These are phyloP conservation scores for Aramus guarauna DNA, from an alignment of 2,113 vertebrate genomes.

Conservation along the genomic window DNA sequence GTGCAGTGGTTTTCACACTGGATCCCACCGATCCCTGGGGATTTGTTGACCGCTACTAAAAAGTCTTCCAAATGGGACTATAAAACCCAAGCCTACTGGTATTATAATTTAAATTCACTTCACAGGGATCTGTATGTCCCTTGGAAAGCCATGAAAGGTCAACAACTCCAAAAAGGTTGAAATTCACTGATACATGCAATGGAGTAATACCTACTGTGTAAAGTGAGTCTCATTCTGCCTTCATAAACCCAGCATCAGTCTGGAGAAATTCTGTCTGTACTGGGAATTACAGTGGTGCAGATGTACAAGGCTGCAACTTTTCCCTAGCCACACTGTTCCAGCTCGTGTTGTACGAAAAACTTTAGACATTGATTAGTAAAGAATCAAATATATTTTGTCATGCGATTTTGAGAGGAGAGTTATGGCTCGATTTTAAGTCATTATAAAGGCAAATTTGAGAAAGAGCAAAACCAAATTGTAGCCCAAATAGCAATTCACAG, in stretches of 20 bases:
- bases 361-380: neutral
- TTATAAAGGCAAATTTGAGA: neutral
- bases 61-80: neutral
- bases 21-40: neutral
- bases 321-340: neutral
- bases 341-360: neutral
- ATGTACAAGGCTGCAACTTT: neutral
- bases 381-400: neutral
- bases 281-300: neutral
- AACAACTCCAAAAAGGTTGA: neutral
- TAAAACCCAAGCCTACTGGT: neutral
- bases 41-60: neutral
- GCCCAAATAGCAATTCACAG: neutral
- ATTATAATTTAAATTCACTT: neutral
- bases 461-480: neutral
- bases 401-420: neutral
- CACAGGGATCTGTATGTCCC: neutral
- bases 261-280: neutral
- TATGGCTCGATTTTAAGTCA: neutral
- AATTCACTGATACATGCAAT: neutral
- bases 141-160: neutral
- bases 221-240: neutral
- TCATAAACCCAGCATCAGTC: neutral
- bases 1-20: neutral
- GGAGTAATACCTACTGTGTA: neutral